phyloP scores from a whole-genome alignment of 2,888 invertebrate species.

The Pecten maximus region DNA sequence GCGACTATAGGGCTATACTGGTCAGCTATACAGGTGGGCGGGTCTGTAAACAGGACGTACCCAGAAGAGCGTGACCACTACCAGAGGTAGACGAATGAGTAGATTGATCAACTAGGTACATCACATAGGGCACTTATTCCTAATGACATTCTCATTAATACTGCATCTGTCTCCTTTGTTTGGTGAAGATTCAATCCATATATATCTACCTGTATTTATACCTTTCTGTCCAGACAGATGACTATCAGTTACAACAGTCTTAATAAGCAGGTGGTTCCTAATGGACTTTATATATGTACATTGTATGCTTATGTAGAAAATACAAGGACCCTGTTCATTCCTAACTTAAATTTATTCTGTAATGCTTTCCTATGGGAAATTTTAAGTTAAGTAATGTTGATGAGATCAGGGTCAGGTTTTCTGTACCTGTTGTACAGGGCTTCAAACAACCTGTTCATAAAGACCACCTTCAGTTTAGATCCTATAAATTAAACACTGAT shows the following conservation, averaged over 20 bases:
- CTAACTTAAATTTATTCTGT: too few relatives aligned
- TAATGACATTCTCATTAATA: constrained; percentile 20
- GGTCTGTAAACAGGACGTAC: neutral
- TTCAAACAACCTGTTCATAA: too few relatives aligned
- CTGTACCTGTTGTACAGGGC: too few relatives aligned
- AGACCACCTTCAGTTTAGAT: too few relatives aligned
- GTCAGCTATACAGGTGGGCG: neutral
- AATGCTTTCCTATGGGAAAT: too few relatives aligned
- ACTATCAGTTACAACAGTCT: neutral
- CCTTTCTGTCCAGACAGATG: neutral
- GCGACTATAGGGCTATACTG: neutral
- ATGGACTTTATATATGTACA: too few relatives aligned
- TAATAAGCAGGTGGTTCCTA: neutral
- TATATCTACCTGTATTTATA: neutral
- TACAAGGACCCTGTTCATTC: too few relatives aligned
- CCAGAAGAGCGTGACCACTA: neutral
- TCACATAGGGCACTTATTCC: neutral
- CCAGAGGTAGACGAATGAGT: neutral
- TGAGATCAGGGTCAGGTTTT: too few relatives aligned
- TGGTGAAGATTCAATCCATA: neutral
- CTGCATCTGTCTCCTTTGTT: constrained; percentile 26
- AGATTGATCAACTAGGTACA: neutral
- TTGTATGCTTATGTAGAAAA: too few relatives aligned
- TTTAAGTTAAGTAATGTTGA: too few relatives aligned
- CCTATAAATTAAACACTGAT: too few relatives aligned